A percentile compares a stretch with the other conserved stretches of the same genome.
These are phyloP conservation scores for Dimorphilus gyrociliatus DNA, from an alignment of 2,888 invertebrate species.

Conservation along the genomic window DNA sequence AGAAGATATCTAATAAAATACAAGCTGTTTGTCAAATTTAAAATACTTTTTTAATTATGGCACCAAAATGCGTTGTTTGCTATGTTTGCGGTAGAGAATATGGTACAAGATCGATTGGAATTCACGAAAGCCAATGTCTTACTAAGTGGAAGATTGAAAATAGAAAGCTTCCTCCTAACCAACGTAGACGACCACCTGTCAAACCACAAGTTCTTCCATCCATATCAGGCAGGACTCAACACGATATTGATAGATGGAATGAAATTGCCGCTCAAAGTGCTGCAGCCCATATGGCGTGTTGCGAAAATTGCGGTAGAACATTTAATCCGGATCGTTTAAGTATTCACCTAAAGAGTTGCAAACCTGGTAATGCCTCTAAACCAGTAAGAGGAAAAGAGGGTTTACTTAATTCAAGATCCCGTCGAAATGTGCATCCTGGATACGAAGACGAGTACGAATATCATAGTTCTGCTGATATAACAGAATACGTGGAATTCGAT, in stretches of 20 bases:
- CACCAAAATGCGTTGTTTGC: no score
- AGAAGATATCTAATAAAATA: no score
- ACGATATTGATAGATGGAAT: conserved; percentile 19
- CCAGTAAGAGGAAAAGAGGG: no score
- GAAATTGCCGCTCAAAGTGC: conserved; percentile 46
- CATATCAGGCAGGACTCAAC: conserved; percentile 5
- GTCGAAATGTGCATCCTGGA: no score
- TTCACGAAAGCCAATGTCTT: conserved; percentile 53
- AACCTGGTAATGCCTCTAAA: conserved; percentile 16
- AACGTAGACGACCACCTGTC: conserved; percentile 43
- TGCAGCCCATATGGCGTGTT: conserved; percentile 43
- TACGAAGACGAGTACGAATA: no score
- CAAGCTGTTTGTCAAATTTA: no score
- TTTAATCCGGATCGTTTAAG: conserved; percentile 51
- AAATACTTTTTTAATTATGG: no score
- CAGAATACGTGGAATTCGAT: no score
- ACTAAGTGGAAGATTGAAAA: conserved; percentile 49
- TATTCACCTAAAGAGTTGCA: conserved; percentile 48
- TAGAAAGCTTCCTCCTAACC: conserved; percentile 42
- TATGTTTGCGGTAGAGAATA: conserved; percentile 51
- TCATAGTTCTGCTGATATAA: no score
- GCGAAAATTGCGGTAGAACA: conserved; percentile 50
- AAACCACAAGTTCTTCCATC: conserved; percentile 41
- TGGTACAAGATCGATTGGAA: conserved; percentile 47
- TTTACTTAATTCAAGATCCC: no score